phyloP scores from a whole-genome alignment of 2,113 vertebrate genomes.

The Leuciscus idus region DNA sequence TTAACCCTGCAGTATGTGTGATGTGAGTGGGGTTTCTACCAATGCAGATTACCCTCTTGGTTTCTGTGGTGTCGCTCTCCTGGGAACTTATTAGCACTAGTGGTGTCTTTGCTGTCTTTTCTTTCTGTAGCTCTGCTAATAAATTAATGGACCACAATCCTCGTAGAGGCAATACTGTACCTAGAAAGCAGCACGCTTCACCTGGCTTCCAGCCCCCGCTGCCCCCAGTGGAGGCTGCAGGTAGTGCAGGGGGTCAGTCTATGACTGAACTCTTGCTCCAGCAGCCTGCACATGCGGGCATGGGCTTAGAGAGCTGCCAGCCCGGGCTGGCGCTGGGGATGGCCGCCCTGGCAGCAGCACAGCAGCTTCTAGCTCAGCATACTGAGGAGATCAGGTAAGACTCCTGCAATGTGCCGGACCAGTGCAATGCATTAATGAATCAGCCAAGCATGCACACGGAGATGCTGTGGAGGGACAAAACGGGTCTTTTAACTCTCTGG shows the following conservation, averaged over 20 bases:
- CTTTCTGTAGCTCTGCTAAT: slow-evolving; percentile 88
- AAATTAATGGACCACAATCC: slow-evolving; percentile 91
- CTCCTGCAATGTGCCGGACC: slow-evolving; percentile 39
- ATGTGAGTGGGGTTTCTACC: background rate
- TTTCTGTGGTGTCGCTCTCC: slow-evolving; percentile 36
- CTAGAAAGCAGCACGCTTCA: slow-evolving; percentile 96
- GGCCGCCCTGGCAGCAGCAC: slow-evolving; percentile 78
- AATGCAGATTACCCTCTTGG: background rate
- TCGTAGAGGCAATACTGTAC: slow-evolving; percentile 92
- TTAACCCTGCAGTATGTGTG: slow-evolving; percentile 27
- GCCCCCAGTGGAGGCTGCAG: slow-evolving; percentile 86
- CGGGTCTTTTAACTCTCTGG: background rate
- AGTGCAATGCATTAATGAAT: slow-evolving; percentile 12
- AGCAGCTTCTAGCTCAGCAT: slow-evolving; percentile 82
- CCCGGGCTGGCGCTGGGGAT: slow-evolving; percentile 77
- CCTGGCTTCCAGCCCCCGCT: slow-evolving; percentile 98
- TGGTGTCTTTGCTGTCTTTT: slow-evolving; percentile 64
- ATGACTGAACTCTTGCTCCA: slow-evolving; percentile 74
- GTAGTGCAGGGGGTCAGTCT: slow-evolving; percentile 70
- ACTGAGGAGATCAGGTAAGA: slow-evolving; percentile 92
- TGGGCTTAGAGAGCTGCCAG: slow-evolving; percentile 78
- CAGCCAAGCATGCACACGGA: slow-evolving; percentile 9
- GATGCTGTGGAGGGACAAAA: background rate
- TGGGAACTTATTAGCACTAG: slow-evolving; percentile 58
- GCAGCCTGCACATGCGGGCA: slow-evolving; percentile 68